These are phyloP conservation scores for Notolabrus celidotus DNA, from an alignment of 2,797 vertebrate genomes.

Conservation along the genomic window DNA sequence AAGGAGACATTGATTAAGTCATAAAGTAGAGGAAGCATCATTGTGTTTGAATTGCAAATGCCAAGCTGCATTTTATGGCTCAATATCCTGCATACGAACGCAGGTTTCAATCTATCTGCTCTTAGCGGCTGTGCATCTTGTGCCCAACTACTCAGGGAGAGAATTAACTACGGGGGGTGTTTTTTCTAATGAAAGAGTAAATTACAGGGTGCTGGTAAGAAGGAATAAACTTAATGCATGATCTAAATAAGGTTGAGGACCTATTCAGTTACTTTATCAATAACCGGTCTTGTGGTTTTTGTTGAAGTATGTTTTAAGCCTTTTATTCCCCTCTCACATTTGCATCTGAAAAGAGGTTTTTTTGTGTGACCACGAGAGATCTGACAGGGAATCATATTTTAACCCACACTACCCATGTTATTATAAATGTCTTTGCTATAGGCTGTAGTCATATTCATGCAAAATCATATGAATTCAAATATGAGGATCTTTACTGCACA, in stretches of 20 bases:
- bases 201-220: conserved; percentile 50
- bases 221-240: conserved; percentile 37
- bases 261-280: conserved; percentile 11
- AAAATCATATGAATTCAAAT: too few species aligned
- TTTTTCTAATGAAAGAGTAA: conserved; percentile 63
- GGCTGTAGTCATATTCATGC: too few species aligned
- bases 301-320: not conserved
- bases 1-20: conserved; percentile 64
- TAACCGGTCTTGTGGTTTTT: not conserved
- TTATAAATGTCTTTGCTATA: too few species aligned
- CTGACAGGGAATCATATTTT: not conserved
- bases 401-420: too few species aligned
- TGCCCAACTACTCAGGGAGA: conserved; percentile 1
- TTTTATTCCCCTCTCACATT: not conserved
- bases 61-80: conserved; percentile 60
- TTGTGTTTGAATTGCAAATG: conserved; percentile 71
- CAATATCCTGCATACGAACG: conserved; percentile 43
- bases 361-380: not conserved
- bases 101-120: conserved; percentile 47
- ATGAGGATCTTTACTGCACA: too few species aligned
- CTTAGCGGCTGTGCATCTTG: conserved; percentile 20
- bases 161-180: conserved; percentile 45
- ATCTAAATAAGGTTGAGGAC: conserved; percentile 34
- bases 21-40: conserved; percentile 52
- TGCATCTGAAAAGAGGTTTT: not conserved